Evolutionary conservation across 1,140 invertebrate genomes (phyloP).

Genomic region (Drosophila sulfurigaster): DNA sequence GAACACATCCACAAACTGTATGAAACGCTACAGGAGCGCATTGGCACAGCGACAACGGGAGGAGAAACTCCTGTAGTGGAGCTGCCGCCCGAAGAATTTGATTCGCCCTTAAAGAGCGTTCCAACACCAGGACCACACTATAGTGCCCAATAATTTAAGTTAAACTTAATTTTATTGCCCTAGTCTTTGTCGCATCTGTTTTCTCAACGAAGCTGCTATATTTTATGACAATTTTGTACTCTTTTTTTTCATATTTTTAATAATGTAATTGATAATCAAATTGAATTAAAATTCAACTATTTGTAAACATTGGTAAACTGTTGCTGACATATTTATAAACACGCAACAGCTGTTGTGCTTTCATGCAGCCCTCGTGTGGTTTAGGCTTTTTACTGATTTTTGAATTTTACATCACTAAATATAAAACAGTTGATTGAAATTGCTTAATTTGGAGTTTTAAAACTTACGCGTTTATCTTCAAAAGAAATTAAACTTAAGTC

Average conservation of each 20-base stretch:
- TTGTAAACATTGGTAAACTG: not conserved
- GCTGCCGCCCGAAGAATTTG: conserved; percentile 68
- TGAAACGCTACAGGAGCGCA: conserved; percentile 91
- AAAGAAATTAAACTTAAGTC: too few relatives aligned
- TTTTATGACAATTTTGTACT: not conserved
- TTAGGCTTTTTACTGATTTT: not conserved
- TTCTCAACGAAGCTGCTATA: not conserved
- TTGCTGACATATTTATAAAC: not conserved
- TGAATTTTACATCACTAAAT: too few relatives aligned
- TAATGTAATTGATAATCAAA: not conserved
- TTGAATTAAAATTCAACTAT: not conserved
- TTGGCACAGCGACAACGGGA: conserved; percentile 85
- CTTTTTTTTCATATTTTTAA: conserved; percentile 2
- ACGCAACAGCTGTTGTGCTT: not conserved
- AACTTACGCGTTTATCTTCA: too few relatives aligned
- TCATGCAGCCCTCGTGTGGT: not conserved
- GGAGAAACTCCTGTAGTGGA: conserved; percentile 24
- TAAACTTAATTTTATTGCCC: not conserved
- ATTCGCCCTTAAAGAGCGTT: conserved; percentile 94
- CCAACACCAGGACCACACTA: conserved; percentile 92
- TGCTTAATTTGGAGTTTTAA: too few relatives aligned
- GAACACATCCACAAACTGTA: conserved; percentile 94
- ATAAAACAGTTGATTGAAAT: too few relatives aligned
- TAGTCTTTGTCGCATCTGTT: conserved; percentile 9
- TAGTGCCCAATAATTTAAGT: conserved; percentile 52